phyloP scores from a whole-genome alignment of 2,797 vertebrate genomes.

The Cyprinodon diabolis region DNA sequence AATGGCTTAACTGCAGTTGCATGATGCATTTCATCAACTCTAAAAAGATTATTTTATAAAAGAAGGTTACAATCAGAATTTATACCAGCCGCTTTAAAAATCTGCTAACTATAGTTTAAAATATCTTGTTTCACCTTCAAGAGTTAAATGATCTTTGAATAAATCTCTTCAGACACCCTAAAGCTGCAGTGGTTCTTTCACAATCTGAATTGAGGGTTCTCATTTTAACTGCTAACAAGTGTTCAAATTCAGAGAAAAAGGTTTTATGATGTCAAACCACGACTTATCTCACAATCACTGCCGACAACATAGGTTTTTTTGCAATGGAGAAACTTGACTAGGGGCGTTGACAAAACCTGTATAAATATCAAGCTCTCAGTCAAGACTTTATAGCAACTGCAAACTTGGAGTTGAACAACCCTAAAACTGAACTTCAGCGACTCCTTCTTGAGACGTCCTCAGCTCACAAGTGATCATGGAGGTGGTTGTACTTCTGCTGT shows the following conservation, averaged over 20 bases:
- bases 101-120: background rate
- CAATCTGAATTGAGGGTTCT: background rate
- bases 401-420: constrained; percentile 13
- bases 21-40: background rate
- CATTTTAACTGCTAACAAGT: background rate
- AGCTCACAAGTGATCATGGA: constrained; percentile 18
- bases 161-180: constrained; percentile 23
- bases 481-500: constrained; percentile 30
- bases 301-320: constrained; percentile 3
- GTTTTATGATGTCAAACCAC: constrained; percentile 50
- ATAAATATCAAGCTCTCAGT: constrained; percentile 40
- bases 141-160: constrained; percentile 15
- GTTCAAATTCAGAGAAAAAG: constrained; percentile 60
- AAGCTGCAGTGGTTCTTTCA: background rate
- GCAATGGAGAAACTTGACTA: background rate
- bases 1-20: background rate
- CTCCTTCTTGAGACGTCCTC: background rate
- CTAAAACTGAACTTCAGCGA: constrained; percentile 1
- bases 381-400: constrained; percentile 19
- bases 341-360: constrained; percentile 38
- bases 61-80: background rate
- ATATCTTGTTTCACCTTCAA: background rate
- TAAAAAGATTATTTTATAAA: background rate
- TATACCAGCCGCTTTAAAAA: background rate
- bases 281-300: constrained; percentile 40